Conservation (phyloP, 2,797 vertebrate genomes). For the Sciaenops ocellatus region DNA sequence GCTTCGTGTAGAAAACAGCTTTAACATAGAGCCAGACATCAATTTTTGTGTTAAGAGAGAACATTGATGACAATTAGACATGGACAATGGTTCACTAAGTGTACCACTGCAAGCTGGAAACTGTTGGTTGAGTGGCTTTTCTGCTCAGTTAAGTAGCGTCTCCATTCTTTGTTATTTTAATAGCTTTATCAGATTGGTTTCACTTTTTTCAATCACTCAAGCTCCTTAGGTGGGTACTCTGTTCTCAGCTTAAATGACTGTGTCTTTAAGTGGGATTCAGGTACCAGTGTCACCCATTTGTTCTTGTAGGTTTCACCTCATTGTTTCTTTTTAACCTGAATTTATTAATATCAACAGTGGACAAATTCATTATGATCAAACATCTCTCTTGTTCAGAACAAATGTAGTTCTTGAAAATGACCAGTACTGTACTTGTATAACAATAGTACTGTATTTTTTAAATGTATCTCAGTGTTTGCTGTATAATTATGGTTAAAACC, state of each 20-base stretch:
- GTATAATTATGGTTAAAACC: slow-evolving; percentile 41
- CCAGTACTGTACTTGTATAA: slow-evolving; percentile 16
- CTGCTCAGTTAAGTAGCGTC: slow-evolving; percentile 50
- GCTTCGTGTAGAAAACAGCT: slow-evolving; percentile 44
- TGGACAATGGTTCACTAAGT: slow-evolving; percentile 50
- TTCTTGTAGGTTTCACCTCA: slow-evolving; percentile 8
- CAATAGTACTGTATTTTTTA: slow-evolving; percentile 25
- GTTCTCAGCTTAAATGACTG: slow-evolving; percentile 52
- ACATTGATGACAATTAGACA: slow-evolving; percentile 62
- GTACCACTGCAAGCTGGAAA: slow-evolving; percentile 44
- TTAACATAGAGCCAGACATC: slow-evolving; percentile 55
- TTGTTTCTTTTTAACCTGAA: neutral
- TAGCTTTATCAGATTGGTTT: slow-evolving; percentile 80
- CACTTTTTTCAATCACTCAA: slow-evolving; percentile 75
- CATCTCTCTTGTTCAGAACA: slow-evolving; percentile 18
- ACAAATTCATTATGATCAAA: neutral
- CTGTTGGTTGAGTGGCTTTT: slow-evolving; percentile 56
- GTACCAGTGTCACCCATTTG: slow-evolving; percentile 16
- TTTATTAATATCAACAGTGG: neutral
- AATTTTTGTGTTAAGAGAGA: slow-evolving; percentile 42
- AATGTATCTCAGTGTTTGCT: slow-evolving; percentile 7
- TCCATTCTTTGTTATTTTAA: slow-evolving; percentile 77
- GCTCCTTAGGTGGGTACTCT: slow-evolving; percentile 63
- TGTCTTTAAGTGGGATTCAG: slow-evolving; percentile 43
- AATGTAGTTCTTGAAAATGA: slow-evolving; percentile 24